phyloP scores from a whole-genome alignment of 53 echinoderm and acorn worm species.

The Astropecten irregularis region DNA sequence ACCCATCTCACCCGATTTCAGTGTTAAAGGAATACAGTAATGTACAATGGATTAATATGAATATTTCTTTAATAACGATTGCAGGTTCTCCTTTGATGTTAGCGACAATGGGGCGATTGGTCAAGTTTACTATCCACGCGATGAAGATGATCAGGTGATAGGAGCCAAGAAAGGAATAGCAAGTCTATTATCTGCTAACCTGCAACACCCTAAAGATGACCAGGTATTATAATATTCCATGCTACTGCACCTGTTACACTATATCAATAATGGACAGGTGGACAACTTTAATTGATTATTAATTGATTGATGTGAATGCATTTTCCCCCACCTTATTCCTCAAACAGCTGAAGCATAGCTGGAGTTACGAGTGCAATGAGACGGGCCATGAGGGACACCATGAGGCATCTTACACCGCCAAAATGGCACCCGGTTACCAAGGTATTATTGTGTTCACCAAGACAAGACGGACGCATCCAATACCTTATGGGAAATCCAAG shows the following conservation, averaged over 20 bases:
- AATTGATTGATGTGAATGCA: too few relatives aligned
- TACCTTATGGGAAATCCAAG: constrained; percentile 43
- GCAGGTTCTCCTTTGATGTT: constrained; percentile 34
- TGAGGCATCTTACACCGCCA: constrained; percentile 15
- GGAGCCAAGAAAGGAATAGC: constrained; percentile 17
- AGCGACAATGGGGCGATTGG: constrained; percentile 13
- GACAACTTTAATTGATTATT: too few relatives aligned
- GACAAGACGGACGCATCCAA: constrained; percentile 41
- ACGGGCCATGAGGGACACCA: constrained; percentile 54
- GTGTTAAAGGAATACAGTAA: too few relatives aligned
- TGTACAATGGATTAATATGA: too few relatives aligned
- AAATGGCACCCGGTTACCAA: constrained; percentile 17
- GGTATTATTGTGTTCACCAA: constrained; percentile 52
- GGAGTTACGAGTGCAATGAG: constrained; percentile 53
- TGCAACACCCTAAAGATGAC: constrained; percentile 24
- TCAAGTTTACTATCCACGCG: constrained; percentile 2
- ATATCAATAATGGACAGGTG: too few relatives aligned
- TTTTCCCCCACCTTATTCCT: too few relatives aligned
- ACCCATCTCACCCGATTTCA: too few relatives aligned
- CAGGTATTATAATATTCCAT: too few relatives aligned
- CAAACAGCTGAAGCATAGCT: neutral
- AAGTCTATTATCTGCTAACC: constrained; percentile 21
- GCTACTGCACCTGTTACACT: too few relatives aligned
- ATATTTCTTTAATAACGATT: too few relatives aligned
- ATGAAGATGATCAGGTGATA: constrained; percentile 30